Percentiles rank a stretch among this genome's conserved stretches.
phyloP scores from a whole-genome alignment of 2,888 invertebrate species.

The Polyommatus icarus region DNA sequence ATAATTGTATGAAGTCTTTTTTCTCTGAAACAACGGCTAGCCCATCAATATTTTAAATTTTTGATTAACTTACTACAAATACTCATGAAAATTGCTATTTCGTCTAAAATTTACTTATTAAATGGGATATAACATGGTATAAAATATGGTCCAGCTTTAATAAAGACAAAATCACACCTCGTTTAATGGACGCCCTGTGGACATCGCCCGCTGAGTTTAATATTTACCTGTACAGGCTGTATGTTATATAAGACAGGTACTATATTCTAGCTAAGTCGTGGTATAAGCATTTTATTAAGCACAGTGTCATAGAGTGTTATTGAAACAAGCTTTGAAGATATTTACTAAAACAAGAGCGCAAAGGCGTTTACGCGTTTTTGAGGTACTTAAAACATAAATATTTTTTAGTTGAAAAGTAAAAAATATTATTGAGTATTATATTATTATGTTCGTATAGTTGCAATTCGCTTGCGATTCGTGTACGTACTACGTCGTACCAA shows the following conservation, averaged over 20 bases:
- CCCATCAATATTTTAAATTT: not conserved
- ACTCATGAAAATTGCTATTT: not conserved
- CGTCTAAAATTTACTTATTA: not conserved
- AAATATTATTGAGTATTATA: too few species aligned
- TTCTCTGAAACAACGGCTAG: too few species aligned
- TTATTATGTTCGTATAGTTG: too few species aligned
- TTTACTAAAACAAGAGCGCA: too few species aligned
- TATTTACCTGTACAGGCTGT: constrained; percentile 30
- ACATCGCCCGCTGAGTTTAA: constrained; percentile 51
- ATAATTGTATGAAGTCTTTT: too few species aligned
- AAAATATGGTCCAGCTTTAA: constrained; percentile 30
- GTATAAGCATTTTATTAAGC: not conserved
- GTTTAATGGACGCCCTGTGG: constrained; percentile 53
- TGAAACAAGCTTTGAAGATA: too few species aligned
- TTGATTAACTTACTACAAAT: not conserved
- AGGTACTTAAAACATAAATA: too few species aligned
- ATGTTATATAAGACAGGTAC: not conserved
- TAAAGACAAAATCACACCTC: constrained; percentile 45
- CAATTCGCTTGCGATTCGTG: too few species aligned
- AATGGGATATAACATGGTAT: not conserved
- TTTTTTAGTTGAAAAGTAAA: too few species aligned
- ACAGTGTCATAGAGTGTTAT: too few species aligned
- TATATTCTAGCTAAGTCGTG: not conserved
- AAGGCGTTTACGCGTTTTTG: too few species aligned
- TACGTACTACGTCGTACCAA: too few species aligned